A percentile compares a stretch with the other conserved stretches of the same genome.
phyloP scores from a whole-genome alignment of 2,113 vertebrate species.

The Ginglymostoma cirratum region DNA sequence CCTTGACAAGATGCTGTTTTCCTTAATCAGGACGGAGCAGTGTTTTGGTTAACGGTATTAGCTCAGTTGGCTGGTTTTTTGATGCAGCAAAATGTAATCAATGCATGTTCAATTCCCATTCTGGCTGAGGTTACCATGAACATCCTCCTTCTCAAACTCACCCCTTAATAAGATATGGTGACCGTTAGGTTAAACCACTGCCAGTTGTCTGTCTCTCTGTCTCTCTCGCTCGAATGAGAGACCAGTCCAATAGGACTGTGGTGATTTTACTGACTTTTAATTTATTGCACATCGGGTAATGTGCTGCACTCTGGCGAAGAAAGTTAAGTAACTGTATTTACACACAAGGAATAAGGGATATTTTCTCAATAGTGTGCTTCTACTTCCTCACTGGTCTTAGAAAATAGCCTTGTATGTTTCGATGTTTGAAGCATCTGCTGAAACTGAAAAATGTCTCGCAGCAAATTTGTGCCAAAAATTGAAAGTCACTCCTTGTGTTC shows the following conservation, averaged over 20 bases:
- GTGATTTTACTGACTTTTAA: no score
- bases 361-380: neutral
- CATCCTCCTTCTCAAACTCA: no score
- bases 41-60: neutral
- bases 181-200: no score
- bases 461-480: neutral
- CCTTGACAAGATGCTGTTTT: neutral
- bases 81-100: no score
- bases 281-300: neutral
- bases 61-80: no score
- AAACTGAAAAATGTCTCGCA: neutral
- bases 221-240: no score
- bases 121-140: no score
- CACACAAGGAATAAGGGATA: neutral
- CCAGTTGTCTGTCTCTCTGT: no score
- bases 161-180: no score
- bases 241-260: no score
- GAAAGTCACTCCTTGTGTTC: neutral
- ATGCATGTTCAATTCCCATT: no score
- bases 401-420: neutral
- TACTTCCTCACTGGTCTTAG: neutral
- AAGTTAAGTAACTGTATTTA: neutral
- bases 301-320: neutral
- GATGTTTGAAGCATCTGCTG: neutral
- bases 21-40: neutral